Evolutionary conservation across 2,797 vertebrate genomes (phyloP), one percentile per base, ranked within the genome.

Genomic region (Notoglanidium macrostoma): DNA sequence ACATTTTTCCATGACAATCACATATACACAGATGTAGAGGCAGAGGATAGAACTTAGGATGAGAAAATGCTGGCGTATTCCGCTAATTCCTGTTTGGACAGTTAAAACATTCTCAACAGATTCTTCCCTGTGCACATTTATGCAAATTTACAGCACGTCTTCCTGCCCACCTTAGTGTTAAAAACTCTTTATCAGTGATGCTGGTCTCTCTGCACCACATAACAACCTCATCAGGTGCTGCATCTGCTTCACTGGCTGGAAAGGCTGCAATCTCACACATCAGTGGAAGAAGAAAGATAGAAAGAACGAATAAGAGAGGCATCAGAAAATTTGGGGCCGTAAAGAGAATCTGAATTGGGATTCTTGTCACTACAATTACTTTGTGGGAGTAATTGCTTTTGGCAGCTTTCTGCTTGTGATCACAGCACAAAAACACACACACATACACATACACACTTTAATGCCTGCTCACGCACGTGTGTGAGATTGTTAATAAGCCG

Each of bases 221-320:
- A 85, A 87, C 88, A 88, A 88, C 54, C 11, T 87, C 85, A 91
- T 90, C 89, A 91, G 84, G 86, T 84, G 82, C 78, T 88, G 87
- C 72, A 61, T 88, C 82, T 83, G 89, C 85, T 89, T 89, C 87
- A 88, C 84, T 83, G 86, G 40, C 65, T 91, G 84, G 86, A 91
- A 91, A 87, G 72, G 67, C 87, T 89, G 85, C 86, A 91, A 90
- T 91, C 89, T 89, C 86, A 90, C 89, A 91, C 89, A 88, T 84
- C 85, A 85, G 82, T 88, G 86, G 85, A 89, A 73, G 72, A 67
- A 89, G 21, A 87, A 85, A 86, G 86, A 44, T 72, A 86, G 83
- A 85, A 49, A 79, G 59, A 70, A 51, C 29, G 35, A 77, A 63
- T 77, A 83, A 83, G 68, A 80, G 26, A 59, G 54, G 59, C 26